These are phyloP conservation scores for Ephydatia muelleri DNA, from an alignment of 37 sponge, comb jelly and placozoan species.

Conservation along the genomic window DNA sequence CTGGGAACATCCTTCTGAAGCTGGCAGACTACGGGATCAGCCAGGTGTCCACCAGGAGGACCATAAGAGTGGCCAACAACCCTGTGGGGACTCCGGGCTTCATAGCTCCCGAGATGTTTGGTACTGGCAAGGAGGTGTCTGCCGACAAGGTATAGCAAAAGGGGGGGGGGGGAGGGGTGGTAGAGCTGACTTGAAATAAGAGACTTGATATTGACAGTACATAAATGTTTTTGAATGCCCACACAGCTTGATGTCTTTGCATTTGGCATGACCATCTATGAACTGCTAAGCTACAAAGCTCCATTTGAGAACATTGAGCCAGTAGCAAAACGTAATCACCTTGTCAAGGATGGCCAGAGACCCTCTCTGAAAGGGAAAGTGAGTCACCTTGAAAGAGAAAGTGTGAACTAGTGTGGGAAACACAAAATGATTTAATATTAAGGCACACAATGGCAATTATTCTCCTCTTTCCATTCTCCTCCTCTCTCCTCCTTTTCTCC, in stretches of 20 bases:
- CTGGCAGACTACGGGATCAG: constrained; percentile 78
- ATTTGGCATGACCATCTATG: constrained; percentile 73
- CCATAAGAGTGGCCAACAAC: constrained; percentile 13
- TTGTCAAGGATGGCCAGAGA: constrained; percentile 7
- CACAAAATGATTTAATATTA: too few species aligned
- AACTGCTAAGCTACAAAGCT: constrained; percentile 48
- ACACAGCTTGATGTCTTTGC: constrained; percentile 89
- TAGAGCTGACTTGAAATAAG: too few species aligned
- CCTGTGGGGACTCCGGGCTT: constrained; percentile 77
- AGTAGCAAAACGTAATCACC: not conserved
- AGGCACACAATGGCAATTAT: too few species aligned
- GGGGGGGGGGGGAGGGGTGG: too few species aligned
- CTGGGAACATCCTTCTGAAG: constrained; percentile 44
- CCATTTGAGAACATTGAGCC: constrained; percentile 45
- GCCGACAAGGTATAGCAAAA: constrained; percentile 34
- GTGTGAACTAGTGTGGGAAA: too few species aligned
- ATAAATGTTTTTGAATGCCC: too few species aligned
- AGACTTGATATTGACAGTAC: too few species aligned
- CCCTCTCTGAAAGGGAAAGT: constrained; percentile 15
- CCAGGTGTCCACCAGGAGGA: constrained; percentile 25
- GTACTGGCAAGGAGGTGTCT: constrained; percentile 37
- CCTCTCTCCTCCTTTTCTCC: too few species aligned
- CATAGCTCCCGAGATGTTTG: constrained; percentile 77
- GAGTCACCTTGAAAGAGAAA: not conserved
- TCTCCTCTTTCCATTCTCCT: too few species aligned